Evolutionary conservation across 2,113 vertebrate species (phyloP).

Genomic region (Cyanoramphus novaezelandiae): DNA sequence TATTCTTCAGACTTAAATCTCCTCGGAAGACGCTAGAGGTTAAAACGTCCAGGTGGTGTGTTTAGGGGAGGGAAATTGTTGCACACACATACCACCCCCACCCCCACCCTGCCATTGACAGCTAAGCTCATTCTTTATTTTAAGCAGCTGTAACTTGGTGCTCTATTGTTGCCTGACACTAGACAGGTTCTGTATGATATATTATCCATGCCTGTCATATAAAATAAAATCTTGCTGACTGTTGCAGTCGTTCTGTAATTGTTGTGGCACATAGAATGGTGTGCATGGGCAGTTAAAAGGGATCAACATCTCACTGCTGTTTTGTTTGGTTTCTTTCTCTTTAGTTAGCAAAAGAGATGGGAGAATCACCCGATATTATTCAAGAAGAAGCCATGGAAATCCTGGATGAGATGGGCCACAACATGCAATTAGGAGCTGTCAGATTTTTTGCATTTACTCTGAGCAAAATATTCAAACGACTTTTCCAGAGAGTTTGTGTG

Average conservation of each 20-base stretch:
- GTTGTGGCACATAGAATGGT: not conserved
- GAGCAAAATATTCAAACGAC: constrained; percentile 90
- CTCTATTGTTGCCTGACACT: not conserved
- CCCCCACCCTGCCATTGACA: accelerated
- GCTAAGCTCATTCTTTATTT: not conserved
- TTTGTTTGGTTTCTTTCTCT: not conserved
- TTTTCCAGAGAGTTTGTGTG: constrained; percentile 89
- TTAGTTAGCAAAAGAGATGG: constrained; percentile 85
- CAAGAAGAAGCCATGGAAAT: constrained; percentile 85
- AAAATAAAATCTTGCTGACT: not conserved
- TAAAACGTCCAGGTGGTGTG: not conserved
- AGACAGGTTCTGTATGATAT: not conserved
- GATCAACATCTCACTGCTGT: not conserved
- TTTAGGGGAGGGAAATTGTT: not conserved
- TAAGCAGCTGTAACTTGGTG: not conserved
- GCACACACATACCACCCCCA: not conserved
- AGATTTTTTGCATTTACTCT: constrained; percentile 91
- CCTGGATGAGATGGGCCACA: constrained; percentile 95
- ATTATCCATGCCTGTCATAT: not conserved
- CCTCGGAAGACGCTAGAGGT: not conserved
- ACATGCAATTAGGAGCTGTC: constrained; percentile 84
- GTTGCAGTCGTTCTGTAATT: not conserved
- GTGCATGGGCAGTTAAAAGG: not conserved
- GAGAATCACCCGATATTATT: constrained; percentile 75
- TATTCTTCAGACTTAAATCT: not conserved